A percentile compares a stretch with the other conserved stretches of the same genome.
Evolutionary conservation across 2,888 invertebrate species (phyloP).

Genomic region (Mechanitis messenoides): DNA sequence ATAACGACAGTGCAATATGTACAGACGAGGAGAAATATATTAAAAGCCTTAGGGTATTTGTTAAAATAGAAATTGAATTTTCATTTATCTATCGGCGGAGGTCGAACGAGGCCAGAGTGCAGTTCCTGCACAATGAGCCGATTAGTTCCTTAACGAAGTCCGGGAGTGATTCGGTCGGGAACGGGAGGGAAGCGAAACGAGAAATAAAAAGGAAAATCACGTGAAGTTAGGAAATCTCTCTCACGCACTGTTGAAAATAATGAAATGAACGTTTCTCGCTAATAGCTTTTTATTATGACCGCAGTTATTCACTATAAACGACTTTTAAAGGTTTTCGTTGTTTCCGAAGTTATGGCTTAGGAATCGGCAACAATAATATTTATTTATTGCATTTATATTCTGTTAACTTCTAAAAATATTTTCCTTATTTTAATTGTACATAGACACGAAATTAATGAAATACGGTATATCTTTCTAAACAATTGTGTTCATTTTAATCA

Average conservation of each 20-base stretch:
- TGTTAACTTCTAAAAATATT: too few species aligned
- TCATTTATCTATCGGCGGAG: constrained; percentile 38
- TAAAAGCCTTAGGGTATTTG: constrained; percentile 21
- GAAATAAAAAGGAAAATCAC: constrained; percentile 35
- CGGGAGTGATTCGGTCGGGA: constrained; percentile 33
- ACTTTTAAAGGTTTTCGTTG: constrained; percentile 13
- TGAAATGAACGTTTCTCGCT: constrained; percentile 23
- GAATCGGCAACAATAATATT: neutral
- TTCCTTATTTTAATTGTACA: too few species aligned
- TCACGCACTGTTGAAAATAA: constrained; percentile 29
- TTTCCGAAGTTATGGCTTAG: constrained; percentile 1
- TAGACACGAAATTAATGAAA: too few species aligned
- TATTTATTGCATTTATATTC: neutral
- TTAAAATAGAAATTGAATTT: constrained; percentile 40
- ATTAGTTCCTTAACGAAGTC: constrained; percentile 57
- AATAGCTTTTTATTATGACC: constrained; percentile 16
- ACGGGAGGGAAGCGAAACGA: constrained; percentile 26
- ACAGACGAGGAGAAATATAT: constrained; percentile 10
- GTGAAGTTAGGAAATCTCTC: constrained; percentile 41
- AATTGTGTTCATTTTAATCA: too few species aligned
- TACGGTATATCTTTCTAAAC: too few species aligned
- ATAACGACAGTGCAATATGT: constrained; percentile 31
- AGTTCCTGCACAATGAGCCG: constrained; percentile 52
- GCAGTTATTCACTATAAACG: constrained; percentile 16
- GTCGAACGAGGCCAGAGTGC: constrained; percentile 47